Conservation (phyloP, 2,888 invertebrate species). For the Drosophila parthenogenetica region DNA sequence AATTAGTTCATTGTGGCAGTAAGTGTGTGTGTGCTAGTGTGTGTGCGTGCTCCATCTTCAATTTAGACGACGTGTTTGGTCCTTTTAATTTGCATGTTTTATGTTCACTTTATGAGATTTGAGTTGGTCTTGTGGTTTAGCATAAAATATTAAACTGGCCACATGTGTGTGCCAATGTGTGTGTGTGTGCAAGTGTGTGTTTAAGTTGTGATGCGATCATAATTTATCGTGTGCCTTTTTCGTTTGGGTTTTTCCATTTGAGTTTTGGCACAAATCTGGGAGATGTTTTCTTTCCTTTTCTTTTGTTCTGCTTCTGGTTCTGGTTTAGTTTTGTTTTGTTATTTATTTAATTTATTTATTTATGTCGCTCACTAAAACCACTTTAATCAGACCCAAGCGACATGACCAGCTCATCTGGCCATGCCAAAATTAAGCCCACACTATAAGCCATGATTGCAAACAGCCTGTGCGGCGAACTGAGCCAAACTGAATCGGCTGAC, state of each 20-base stretch:
- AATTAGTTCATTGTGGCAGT: conserved; percentile 70
- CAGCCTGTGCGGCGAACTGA: conserved; percentile 14
- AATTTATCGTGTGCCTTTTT: conserved; percentile 62
- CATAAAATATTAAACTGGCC: conserved; percentile 78
- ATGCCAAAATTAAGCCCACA: conserved; percentile 49
- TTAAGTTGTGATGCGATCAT: conserved; percentile 70
- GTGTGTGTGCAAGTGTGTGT: conserved; percentile 12
- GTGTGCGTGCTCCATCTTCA: conserved; percentile 45
- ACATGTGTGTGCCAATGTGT: conserved; percentile 48
- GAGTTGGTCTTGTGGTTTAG: conserved; percentile 73
- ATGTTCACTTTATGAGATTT: conserved; percentile 81
- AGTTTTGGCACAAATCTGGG: conserved; percentile 53
- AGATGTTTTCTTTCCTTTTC: conserved; percentile 32
- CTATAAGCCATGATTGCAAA: conserved; percentile 42
- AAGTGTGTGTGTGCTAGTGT: conserved; percentile 24
- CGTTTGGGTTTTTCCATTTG: conserved; percentile 57
- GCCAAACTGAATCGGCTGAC: background rate
- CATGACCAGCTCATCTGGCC: conserved; percentile 61
- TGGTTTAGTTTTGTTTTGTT: conserved; percentile 36
- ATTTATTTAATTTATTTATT: conserved; percentile 77
- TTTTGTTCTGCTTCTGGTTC: conserved; percentile 6
- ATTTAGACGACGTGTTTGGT: conserved; percentile 75
- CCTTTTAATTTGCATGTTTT: conserved; percentile 82
- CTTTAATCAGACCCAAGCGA: conserved; percentile 67
- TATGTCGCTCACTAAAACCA: conserved; percentile 71